These are phyloP conservation scores for Hypotaenidia okinawae DNA, from an alignment of 2,797 vertebrate genomes.

Conservation along the genomic window DNA sequence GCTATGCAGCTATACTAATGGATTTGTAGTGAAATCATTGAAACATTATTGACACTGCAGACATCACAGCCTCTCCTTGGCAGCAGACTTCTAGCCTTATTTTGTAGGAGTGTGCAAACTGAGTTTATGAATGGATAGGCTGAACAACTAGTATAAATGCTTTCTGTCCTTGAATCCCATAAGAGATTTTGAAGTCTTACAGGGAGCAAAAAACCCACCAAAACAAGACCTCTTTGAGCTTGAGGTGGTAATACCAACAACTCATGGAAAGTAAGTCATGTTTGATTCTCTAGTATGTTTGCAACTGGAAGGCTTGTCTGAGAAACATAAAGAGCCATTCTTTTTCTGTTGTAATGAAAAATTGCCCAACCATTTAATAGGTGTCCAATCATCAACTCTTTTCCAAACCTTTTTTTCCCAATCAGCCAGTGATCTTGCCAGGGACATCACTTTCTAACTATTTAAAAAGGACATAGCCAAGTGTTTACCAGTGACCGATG, in stretches of 20 bases:
- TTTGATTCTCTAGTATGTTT: background rate
- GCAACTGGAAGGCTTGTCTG: background rate
- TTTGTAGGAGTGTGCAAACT: background rate
- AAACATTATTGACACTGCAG: background rate
- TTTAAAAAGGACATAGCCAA: background rate
- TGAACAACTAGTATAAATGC: background rate
- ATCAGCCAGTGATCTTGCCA: background rate
- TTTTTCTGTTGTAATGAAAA: background rate
- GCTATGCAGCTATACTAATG: background rate
- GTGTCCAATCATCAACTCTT: background rate
- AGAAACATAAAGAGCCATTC: background rate
- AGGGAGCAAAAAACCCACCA: background rate
- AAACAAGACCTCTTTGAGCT: background rate
- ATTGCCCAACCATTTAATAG: background rate
- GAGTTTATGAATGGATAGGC: background rate
- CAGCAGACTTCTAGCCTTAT: background rate
- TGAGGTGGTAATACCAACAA: background rate
- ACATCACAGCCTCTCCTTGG: background rate
- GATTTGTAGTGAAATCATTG: background rate
- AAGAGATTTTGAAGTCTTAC: background rate
- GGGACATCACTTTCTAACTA: background rate
- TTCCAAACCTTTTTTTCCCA: background rate
- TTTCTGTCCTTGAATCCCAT: background rate
- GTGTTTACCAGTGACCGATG: background rate
- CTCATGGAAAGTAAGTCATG: background rate